Base-by-base conservation (phyloP, 2,797 vertebrate genomes). In the Platalea minor region DNA sequence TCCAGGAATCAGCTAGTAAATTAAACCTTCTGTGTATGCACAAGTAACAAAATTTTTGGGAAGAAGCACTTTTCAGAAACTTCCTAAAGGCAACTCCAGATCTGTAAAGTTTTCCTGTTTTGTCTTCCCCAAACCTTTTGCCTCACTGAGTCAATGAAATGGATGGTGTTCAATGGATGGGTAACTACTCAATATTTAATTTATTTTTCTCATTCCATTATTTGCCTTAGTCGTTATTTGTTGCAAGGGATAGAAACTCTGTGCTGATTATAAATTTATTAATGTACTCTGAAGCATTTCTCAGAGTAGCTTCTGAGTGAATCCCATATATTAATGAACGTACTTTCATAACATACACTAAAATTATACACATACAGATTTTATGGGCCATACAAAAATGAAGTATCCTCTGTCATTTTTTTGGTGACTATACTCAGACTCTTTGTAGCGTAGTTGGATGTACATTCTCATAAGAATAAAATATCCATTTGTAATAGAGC, bases 51-150 rank as follows among this genome's bases (percentile, higher is more conserved):
- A 17, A 4, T 2, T 45, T 70, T 46, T 54, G 17, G 48, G 26
- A 86, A 48, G 7, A 68, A 10, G 3, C 7, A 28, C 3, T 57
- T 78, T 56, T 53, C 41, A 61, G 29, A 64, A 59, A 72, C 14
- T n/a, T 50, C 29, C 17, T 56, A 48, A 35, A 68, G 14, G 5
- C 57, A 64, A 8, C 5, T 61, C 41, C 23, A 57, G 8, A 29
- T 57, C 0, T 1, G 12, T 23, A 35, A 74, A 45, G 4, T 48
- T 84, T 39, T n/a, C 7, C 17, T 33, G 7, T 24, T 1, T 0
- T 29, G 45, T 45, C 28, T 45, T 74, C 41, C 19, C 9, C 5
- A n/a, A 61, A 8, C 3, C 11, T 65, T 88, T 65, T 80, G 3
- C 10, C 15, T 68, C 28, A 24, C 11, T 5, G 23, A 37, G 20